Evolutionary conservation across 1,140 invertebrate species (phyloP).

Genomic region (Pinna nobilis): DNA sequence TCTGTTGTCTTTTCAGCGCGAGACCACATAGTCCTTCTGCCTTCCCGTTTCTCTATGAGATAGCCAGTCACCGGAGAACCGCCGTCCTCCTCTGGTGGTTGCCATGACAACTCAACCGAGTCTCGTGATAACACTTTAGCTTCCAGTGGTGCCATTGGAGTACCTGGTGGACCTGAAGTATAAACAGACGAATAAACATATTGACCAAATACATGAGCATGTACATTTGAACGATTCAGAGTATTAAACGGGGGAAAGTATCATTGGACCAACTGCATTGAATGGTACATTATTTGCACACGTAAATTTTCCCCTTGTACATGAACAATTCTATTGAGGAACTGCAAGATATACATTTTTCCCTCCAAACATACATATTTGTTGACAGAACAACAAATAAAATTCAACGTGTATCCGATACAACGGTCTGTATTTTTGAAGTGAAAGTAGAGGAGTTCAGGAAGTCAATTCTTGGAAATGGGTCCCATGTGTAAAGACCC

Average conservation of each 20-base stretch:
- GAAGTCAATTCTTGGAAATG: no score
- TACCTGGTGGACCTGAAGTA: constrained; percentile 84
- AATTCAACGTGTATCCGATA: no score
- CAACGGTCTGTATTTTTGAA: no score
- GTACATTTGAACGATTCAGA: background rate
- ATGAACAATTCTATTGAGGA: no score
- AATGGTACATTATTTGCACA: no score
- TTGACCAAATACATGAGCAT: background rate
- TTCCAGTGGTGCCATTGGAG: constrained; percentile 86
- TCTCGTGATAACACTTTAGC: constrained; percentile 91
- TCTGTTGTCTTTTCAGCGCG: constrained; percentile 75
- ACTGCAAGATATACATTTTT: no score
- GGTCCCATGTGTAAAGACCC: background rate
- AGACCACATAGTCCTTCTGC: constrained; percentile 91
- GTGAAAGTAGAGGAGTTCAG: no score
- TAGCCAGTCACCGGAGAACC: constrained; percentile 84
- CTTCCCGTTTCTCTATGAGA: constrained; percentile 93
- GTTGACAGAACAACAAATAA: no score
- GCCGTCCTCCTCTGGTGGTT: constrained; percentile 68
- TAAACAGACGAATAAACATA: background rate
- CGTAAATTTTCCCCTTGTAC: no score
- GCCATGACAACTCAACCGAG: constrained; percentile 84
- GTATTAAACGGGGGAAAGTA: no score
- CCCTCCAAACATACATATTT: no score
- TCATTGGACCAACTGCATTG: no score